Conservation (phyloP, 2,797 vertebrate genomes). For the Aphelocoma californica region DNA sequence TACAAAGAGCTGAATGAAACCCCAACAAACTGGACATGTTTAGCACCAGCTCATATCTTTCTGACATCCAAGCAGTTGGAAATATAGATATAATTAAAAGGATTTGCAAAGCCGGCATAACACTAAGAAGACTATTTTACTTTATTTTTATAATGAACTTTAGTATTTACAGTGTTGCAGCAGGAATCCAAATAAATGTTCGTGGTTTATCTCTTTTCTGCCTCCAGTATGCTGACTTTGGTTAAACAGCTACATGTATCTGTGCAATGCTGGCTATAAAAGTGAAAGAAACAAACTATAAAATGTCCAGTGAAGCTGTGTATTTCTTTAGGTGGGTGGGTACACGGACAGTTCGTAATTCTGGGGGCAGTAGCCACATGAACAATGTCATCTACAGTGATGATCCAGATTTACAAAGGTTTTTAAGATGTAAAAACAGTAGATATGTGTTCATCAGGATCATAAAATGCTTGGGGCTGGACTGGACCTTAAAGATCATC, state of each 20-base stretch:
- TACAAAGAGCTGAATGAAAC: not conserved
- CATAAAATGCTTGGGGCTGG: not conserved
- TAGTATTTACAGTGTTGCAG: not conserved
- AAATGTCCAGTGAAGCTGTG: not conserved
- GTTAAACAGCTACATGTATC: slow-evolving; percentile 65
- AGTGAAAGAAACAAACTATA: slow-evolving; percentile 30
- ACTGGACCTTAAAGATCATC: not conserved
- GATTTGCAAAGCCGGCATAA: slow-evolving; percentile 49
- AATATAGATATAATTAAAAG: slow-evolving; percentile 67
- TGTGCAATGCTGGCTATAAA: slow-evolving; percentile 50
- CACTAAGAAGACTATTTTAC: not conserved
- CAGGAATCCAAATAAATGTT: slow-evolving; percentile 64
- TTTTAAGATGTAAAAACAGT: not conserved
- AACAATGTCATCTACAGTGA: not conserved
- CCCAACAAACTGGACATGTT: not conserved
- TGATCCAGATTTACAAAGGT: not conserved
- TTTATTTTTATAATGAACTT: slow-evolving; percentile 51
- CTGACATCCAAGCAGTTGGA: slow-evolving; percentile 49
- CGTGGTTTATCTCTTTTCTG: slow-evolving; percentile 53
- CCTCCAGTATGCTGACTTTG: slow-evolving; percentile 47
- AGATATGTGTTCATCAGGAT: not conserved
- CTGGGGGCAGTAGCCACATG: not conserved
- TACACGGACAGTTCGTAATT: not conserved
- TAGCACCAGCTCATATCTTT: slow-evolving; percentile 42
- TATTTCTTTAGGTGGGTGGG: not conserved